Base-by-base conservation (phyloP, 2,888 invertebrate genomes). In the Sarcophaga caerulescens region DNA sequence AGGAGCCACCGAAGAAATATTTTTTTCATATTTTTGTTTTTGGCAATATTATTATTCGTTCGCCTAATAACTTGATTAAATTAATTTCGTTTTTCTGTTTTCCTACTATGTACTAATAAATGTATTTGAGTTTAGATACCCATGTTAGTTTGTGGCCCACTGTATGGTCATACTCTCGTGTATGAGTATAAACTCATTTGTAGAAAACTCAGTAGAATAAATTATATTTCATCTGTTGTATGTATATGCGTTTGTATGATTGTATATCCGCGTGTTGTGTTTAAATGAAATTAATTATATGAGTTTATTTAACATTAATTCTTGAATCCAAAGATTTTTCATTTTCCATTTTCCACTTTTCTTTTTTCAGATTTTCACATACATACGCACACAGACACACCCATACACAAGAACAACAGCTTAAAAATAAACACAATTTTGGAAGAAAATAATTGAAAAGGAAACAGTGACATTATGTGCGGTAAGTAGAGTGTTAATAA, bases 401-500 rank as follows among this genome's bases (percentile, higher is more conserved):
- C 5, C 11, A 47, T 0, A 12, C 4, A 62, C 23, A 70, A 47
- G 25, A 45, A 35, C 45, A 59, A 60, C 23, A 17, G 17, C 1
- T 12, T 0, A 17, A 52, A 77, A 60, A 69, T 57, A 47, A 66
- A 23, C 71, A 63, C 70, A 62, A 47, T 21, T 76, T 86, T 60
- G 47, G 60, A 63, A 68, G 77, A 60, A 74, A 75, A 75, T 77
- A 81, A 81, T 86, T 81, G 65, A 74, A 81, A 75, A 68, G 66
- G 60, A 25, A 86, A 78, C 65, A 60, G 65, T 19, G 52, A 45
- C 74, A 86, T 60, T 45, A 86, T 86, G 86, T 86, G 86, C 66
- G 86, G 86, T 86, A 84, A 86, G 85, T 85, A 73, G 60, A 47
- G 47, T 71, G 59, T 76, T 62, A 74, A 60, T 60, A 74, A 74